Evolutionary conservation across 2,113 vertebrate genomes (phyloP).

Genomic region (Psittacus erithacus): DNA sequence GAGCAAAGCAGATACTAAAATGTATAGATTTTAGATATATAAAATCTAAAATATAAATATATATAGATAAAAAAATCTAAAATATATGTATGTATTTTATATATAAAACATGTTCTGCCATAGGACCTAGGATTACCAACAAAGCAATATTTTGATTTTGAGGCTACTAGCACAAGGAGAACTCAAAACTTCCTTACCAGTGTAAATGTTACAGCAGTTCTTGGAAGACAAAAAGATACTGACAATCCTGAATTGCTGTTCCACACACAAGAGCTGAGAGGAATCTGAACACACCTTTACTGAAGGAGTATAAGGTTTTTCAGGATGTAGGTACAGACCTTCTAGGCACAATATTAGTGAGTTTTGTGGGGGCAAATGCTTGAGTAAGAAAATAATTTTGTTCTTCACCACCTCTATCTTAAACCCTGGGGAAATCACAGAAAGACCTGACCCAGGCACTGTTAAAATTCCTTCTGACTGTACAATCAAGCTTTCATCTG

Average conservation of each 20-base stretch:
- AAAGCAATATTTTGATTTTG: neutral
- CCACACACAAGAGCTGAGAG: neutral
- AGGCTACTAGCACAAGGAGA: neutral
- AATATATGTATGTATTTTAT: neutral
- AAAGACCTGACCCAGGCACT: neutral
- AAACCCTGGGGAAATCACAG: neutral
- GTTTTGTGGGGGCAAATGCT: neutral
- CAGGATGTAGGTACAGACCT: neutral
- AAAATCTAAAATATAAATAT: neutral
- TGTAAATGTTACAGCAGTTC: neutral
- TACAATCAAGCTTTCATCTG: neutral
- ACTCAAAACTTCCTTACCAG: neutral
- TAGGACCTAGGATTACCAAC: neutral
- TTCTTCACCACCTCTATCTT: neutral
- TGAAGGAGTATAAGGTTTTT: neutral
- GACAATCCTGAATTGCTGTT: neutral
- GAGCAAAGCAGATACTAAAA: neutral
- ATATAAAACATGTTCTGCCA: neutral
- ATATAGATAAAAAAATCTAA: neutral
- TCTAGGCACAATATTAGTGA: neutral
- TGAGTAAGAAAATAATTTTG: neutral
- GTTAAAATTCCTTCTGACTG: neutral
- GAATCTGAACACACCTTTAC: neutral
- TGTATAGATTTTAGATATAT: neutral
- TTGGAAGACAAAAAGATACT: neutral